phyloP scores from a whole-genome alignment of 2,888 invertebrate genomes.

The Mesoligia furuncula region DNA sequence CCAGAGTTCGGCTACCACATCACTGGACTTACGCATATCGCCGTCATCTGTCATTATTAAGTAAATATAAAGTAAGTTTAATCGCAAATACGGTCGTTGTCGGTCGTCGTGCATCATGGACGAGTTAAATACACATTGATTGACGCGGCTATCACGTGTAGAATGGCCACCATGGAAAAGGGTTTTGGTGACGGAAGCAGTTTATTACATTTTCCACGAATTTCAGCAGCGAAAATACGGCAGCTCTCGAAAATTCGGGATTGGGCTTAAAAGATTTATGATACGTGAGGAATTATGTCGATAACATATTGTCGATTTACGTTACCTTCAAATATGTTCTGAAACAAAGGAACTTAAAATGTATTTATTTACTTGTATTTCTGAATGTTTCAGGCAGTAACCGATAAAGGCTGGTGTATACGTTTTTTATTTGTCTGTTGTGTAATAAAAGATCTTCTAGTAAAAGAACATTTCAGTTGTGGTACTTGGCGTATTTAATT shows the following conservation, averaged over 20 bases:
- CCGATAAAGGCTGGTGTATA: not conserved
- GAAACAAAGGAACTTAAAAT: slow-evolving; percentile 12
- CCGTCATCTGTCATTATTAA: too few relatives aligned
- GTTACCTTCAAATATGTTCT: slow-evolving; percentile 6
- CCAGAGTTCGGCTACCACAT: too few relatives aligned
- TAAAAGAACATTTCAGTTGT: not conserved
- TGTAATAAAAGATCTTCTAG: not conserved
- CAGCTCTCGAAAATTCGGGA: not conserved
- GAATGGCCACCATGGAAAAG: not conserved
- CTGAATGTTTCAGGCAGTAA: slow-evolving; percentile 2
- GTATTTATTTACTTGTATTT: slow-evolving; percentile 21
- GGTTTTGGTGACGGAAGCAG: not conserved
- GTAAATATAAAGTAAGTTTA: too few relatives aligned
- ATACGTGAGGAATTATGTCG: slow-evolving; percentile 15
- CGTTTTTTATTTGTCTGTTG: not conserved
- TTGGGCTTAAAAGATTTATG: slow-evolving; percentile 18
- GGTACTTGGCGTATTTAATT: not conserved
- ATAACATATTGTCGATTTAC: slow-evolving; percentile 26
- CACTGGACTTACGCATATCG: too few relatives aligned
- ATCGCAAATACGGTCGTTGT: not conserved
- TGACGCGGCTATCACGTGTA: not conserved
- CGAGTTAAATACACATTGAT: not conserved
- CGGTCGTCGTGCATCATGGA: too few relatives aligned
- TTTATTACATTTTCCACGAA: slow-evolving; percentile 10
- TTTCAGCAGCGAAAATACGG: not conserved